These are phyloP conservation scores for Acromyrmex echinatior DNA, from an alignment of 1,140 invertebrate genomes.

Conservation along the genomic window DNA sequence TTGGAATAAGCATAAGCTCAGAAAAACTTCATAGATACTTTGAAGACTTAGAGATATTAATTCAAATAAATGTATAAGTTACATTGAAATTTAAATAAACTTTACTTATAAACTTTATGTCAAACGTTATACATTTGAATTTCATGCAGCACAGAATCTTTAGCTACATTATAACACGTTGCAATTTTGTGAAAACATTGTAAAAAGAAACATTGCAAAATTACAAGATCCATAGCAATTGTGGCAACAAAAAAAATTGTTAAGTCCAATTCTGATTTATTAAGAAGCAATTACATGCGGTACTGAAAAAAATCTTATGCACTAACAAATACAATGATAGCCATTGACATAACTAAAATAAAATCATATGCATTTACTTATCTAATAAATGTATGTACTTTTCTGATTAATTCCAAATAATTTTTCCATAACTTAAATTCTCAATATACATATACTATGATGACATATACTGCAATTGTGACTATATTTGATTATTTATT, in stretches of 20 bases:
- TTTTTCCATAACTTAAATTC: not conserved
- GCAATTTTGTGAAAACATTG: not conserved
- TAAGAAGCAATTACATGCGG: not conserved
- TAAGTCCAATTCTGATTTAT: not conserved
- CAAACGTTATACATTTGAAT: not conserved
- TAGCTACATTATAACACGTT: not conserved
- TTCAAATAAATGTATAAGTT: not conserved
- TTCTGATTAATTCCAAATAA: not conserved
- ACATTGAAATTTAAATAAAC: not conserved
- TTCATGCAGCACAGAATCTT: slow-evolving; percentile 18
- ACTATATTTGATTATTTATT: not conserved
- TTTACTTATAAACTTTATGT: not conserved
- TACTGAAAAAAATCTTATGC: not conserved
- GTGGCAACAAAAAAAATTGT: not conserved
- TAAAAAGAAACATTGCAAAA: not conserved
- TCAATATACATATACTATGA: not conserved
- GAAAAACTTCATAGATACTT: not conserved
- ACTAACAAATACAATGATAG: not conserved
- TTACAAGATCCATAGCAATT: not conserved
- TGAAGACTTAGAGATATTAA: not conserved
- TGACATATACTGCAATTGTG: not conserved
- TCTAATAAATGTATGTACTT: not conserved
- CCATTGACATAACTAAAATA: not conserved
- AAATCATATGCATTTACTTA: not conserved
- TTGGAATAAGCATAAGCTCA: not conserved